Evolutionary conservation across 2,797 vertebrate species (phyloP).

Genomic region (Melanotaenia pygmaea): DNA sequence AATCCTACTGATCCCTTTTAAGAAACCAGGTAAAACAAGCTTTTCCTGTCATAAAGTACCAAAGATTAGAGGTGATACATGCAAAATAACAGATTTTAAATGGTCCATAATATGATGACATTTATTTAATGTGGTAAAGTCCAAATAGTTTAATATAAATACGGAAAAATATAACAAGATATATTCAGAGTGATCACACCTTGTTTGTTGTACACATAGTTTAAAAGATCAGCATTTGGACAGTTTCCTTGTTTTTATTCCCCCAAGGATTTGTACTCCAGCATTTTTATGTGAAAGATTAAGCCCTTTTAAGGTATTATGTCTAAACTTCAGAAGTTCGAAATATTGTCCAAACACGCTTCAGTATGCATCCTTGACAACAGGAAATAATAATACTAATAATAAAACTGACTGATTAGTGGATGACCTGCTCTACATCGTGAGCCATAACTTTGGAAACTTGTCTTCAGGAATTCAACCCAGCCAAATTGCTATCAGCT

Average conservation of each 20-base stretch:
- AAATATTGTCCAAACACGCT: not conserved
- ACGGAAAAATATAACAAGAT: not conserved
- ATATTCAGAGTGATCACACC: no score
- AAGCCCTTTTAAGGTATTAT: not conserved
- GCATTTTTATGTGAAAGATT: not conserved
- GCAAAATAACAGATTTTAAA: not conserved
- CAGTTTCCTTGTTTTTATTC: not conserved
- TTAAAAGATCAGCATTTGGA: not conserved
- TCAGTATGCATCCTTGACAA: no score
- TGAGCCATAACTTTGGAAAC: no score
- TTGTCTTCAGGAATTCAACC: not conserved
- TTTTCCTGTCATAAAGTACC: not conserved
- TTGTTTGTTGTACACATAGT: not conserved
- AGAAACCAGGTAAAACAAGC: slow-evolving; percentile 4
- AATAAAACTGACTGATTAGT: no score
- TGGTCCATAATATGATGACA: not conserved
- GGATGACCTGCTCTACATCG: not conserved
- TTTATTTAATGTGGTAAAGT: not conserved
- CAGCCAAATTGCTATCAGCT: not conserved
- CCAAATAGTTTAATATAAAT: not conserved
- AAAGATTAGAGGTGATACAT: not conserved
- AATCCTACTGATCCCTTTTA: slow-evolving; percentile 56
- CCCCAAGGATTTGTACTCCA: not conserved
- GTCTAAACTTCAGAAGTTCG: not conserved
- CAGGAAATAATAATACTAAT: no score